These are phyloP conservation scores for Sycon ciliatum DNA, from an alignment of 37 sponge, comb jelly and placozoan genomes.

Conservation along the genomic window DNA sequence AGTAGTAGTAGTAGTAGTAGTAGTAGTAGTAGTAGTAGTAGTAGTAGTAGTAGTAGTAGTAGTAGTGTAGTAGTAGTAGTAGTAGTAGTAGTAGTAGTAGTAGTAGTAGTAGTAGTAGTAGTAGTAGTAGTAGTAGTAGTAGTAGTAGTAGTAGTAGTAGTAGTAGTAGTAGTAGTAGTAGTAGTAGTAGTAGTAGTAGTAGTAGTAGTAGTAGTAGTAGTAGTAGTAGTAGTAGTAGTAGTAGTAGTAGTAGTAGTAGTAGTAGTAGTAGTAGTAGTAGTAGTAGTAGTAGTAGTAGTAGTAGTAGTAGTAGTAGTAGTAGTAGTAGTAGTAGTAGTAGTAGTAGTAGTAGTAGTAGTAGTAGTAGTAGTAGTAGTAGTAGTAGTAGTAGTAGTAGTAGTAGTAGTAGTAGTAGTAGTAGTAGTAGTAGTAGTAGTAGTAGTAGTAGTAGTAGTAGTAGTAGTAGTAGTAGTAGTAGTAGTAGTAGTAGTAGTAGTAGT, in stretches of 20 bases:
- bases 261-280: slow-evolving; percentile 8
- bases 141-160: slow-evolving; percentile 2
- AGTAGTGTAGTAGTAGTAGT: slow-evolving; percentile 8
- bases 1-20: slow-evolving; percentile 8
- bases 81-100: not conserved
- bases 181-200: not conserved
- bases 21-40: slow-evolving; percentile 1
- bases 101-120: slow-evolving; percentile 2
- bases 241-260: slow-evolving; percentile 8
- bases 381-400: not conserved
- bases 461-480: slow-evolving; percentile 6
- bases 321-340: slow-evolving; percentile 8
- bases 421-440: slow-evolving; percentile 8
- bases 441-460: slow-evolving; percentile 8
- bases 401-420: not conserved
- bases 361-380: not conserved
- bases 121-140: slow-evolving; percentile 8
- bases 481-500: slow-evolving; percentile 8
- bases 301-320: slow-evolving; percentile 8
- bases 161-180: not conserved
- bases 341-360: slow-evolving; percentile 6
- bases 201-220: slow-evolving; percentile 1
- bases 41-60: too few species aligned
- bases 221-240: slow-evolving; percentile 6
- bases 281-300: slow-evolving; percentile 6